Base-by-base conservation (phyloP, 2,797 vertebrate genomes). In the Peromyscus melanophrys region DNA sequence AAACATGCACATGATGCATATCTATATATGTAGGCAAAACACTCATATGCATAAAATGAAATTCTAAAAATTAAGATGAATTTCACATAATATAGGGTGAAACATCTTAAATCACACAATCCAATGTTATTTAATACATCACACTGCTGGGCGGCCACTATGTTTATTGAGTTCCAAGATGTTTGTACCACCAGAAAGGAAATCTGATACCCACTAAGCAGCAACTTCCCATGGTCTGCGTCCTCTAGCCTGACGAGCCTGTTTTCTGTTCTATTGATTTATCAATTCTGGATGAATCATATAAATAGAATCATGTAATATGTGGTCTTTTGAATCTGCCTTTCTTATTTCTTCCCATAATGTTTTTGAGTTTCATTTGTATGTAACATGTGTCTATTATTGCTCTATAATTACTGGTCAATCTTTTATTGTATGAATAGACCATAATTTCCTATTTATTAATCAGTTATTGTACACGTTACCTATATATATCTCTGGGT, bases 241-340 rank as follows among this genome's bases (percentile, higher is more conserved):
- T 61, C 5, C 12, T 49, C 13, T 59, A 73, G 12, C 6, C 75
- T 17, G 4, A 78, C 46, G 43, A 31, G 34, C 43, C 19, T 83
- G 13, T 21, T 67, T 94, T 96, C 78, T 90, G 55, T 29, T 89
- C 65, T 90, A n/a, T 57, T 73, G 69, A 86, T 83, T 93, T 83
- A 73, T 75, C 52, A 67, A 1, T 80, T 85, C 86, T 87, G 78
- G 34, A 27, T 82, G 40, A 49, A 76, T 96, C 37, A 34, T 59
- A 67, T 40, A 40, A 94, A 86, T 76, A 43, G 27, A 25, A 76
- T 83, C 17, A 43, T 57, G n/a, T 6, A 40, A 46, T 76, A 67
- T 40, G 49, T 71, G 65, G 31, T 34, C 49, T 86, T 77, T 94
- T 82, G 25, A 86, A 37, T 63, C 46, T 67, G 34, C 43, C 13